phyloP scores from a whole-genome alignment of 2,888 invertebrate genomes.

The Tinea trinotella region DNA sequence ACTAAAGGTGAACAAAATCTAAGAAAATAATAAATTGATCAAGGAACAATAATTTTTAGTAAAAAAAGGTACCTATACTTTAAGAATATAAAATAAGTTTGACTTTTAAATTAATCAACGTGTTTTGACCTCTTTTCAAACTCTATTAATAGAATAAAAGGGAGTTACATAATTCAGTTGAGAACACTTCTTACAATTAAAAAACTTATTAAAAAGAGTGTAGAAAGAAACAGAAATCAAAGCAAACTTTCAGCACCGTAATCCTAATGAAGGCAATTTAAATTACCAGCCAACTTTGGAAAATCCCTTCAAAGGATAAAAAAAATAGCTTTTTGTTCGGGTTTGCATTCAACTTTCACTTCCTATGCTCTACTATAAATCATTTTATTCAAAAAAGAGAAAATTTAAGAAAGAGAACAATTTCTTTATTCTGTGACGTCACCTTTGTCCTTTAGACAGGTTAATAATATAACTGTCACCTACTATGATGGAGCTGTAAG shows the following conservation, averaged over 20 bases:
- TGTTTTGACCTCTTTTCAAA: too few relatives aligned
- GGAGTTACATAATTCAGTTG: too few relatives aligned
- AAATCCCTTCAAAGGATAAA: slow-evolving; percentile 16
- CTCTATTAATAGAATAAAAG: too few relatives aligned
- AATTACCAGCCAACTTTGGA: slow-evolving; percentile 9
- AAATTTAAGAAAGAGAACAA: slow-evolving; percentile 4
- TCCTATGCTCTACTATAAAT: slow-evolving; percentile 17
- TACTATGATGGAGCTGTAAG: background rate
- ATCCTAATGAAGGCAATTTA: slow-evolving; percentile 16
- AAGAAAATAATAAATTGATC: too few relatives aligned
- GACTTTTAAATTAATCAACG: too few relatives aligned
- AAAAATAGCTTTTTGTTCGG: slow-evolving; percentile 12
- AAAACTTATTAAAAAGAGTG: too few relatives aligned
- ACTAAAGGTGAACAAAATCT: too few relatives aligned
- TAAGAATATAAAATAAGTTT: too few relatives aligned
- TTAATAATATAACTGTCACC: slow-evolving; percentile 8
- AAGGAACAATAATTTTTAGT: too few relatives aligned
- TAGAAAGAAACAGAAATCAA: slow-evolving; percentile 13
- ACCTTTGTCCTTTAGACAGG: slow-evolving; percentile 2
- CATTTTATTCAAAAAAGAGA: slow-evolving; percentile 6
- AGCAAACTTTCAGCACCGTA: slow-evolving; percentile 2
- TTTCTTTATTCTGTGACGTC: slow-evolving; percentile 5
- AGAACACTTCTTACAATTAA: too few relatives aligned
- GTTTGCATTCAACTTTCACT: slow-evolving; percentile 14
- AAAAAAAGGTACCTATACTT: too few relatives aligned